A percentile compares a stretch with the other conserved stretches of the same genome.
These are phyloP conservation scores for Tetramorium parvispinum DNA, from an alignment of 1,140 invertebrate genomes.

Conservation along the genomic window DNA sequence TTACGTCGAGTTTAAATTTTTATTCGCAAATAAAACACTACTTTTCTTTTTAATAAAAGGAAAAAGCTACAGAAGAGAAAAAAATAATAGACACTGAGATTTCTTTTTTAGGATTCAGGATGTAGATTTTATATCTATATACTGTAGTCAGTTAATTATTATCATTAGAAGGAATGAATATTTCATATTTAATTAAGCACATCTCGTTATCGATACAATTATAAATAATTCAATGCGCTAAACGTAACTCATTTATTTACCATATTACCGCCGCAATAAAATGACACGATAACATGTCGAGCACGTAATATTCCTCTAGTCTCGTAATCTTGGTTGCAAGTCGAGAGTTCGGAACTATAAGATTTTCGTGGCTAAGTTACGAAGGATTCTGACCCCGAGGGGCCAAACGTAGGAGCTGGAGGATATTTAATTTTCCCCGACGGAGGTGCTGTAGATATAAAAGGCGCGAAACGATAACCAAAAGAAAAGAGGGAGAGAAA, in stretches of 20 bases:
- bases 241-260: conserved; percentile 34
- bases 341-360: conserved; percentile 61
- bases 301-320: conserved; percentile 37
- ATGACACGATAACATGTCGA: conserved; percentile 57
- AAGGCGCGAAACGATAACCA: conserved; percentile 65
- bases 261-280: conserved; percentile 6
- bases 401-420: conserved; percentile 12
- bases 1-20: background rate
- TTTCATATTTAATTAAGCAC: background rate
- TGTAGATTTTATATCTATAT: background rate
- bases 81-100: background rate
- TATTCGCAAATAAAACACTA: background rate
- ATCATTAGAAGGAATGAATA: background rate
- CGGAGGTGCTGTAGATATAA: conserved; percentile 43
- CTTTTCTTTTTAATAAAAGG: background rate
- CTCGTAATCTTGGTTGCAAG: conserved; percentile 56
- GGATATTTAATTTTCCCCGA: conserved; percentile 71
- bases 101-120: background rate
- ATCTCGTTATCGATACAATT: background rate
- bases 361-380: conserved; percentile 55
- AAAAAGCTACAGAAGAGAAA: background rate
- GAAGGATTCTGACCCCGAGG: conserved; percentile 32
- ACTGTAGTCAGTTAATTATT: background rate
- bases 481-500: background rate
- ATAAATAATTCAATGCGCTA: background rate